Conservation (phyloP, 2,888 invertebrate genomes). For the Sesia bembeciformis region DNA sequence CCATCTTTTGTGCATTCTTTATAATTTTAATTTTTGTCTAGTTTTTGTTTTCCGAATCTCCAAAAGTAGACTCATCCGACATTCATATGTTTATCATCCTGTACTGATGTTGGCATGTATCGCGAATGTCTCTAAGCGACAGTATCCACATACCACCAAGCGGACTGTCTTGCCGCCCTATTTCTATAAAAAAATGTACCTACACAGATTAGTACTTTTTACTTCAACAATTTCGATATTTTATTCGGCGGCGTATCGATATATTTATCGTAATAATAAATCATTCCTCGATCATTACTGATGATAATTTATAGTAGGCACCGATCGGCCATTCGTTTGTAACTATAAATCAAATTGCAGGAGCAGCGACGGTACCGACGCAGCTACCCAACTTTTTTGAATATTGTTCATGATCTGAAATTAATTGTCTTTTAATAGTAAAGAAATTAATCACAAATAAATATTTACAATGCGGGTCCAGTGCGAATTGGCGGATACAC, state of each 20-base stretch:
- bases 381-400: no score
- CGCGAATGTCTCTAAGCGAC: neutral
- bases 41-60: no score
- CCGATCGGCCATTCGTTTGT: constrained; percentile 1
- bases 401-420: no score
- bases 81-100: no score
- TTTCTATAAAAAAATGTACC: neutral
- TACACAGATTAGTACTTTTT: neutral
- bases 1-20: no score
- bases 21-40: no score
- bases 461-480: no score
- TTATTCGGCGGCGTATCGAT: constrained; percentile 41
- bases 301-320: constrained; percentile 61
- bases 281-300: constrained; percentile 62
- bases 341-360: constrained; percentile 36
- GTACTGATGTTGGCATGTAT: no score
- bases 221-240: constrained; percentile 25
- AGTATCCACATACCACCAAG: neutral
- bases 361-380: constrained; percentile 3
- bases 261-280: constrained; percentile 58
- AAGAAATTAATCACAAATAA: no score
- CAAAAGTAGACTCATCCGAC: no score
- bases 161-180: neutral
- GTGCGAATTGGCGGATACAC: no score
- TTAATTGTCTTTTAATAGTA: no score